Evolutionary conservation across 2,113 vertebrate genomes (phyloP), one percentile per base, ranked within the genome.

Genomic region (Cyanoramphus novaezelandiae): DNA sequence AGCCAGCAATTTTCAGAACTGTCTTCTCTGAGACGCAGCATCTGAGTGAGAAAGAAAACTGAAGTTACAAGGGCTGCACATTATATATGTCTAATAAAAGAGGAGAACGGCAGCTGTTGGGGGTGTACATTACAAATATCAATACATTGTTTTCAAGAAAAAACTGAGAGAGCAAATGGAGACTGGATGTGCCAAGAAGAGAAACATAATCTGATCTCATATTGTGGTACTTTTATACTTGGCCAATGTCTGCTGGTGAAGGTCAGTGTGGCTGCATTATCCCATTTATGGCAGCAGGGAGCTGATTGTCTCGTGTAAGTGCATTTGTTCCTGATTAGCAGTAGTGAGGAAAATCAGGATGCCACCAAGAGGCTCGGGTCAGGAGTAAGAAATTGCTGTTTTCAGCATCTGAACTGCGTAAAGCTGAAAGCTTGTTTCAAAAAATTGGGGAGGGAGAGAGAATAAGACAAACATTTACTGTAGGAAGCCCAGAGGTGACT

Each of bases 21-120:
- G 79, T 17, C 37, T 93, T 85, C 50, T 95, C 43, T 72, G 76
- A 88, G 72, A 53, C 55, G 52, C 28, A 70, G 24, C 16, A 60
- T 94, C 63, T 86, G 72, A 92, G 37, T n/a, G 24, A 93, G 55
- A 92, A 37, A 24, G 72, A 86, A 82, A 92, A 95, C 52, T 76
- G 64, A 95, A 74, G 91, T 68, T 92, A 88, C 52, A 43, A 88
- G 92, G 87, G 50, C 89, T 85, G 69, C 43, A 33, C 95, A 74
- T 90, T 84, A 90, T 78, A 57, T 89, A 76, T 31, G 28, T 92
- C 86, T 97, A 69, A 86, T 96, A 83, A 88, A 78, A 91, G 77
- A 47, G 37, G 52, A 60, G 29, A 89, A 52, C 28, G 35, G 6
- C 43, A 83, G n/a, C 70, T 27, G 11, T 29, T 43, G 17, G 24